A percentile compares a stretch with the other conserved stretches of the same genome.
These are phyloP conservation scores for Otocyon megalotis DNA, from an alignment of 2,113 vertebrate genomes.

Conservation along the genomic window DNA sequence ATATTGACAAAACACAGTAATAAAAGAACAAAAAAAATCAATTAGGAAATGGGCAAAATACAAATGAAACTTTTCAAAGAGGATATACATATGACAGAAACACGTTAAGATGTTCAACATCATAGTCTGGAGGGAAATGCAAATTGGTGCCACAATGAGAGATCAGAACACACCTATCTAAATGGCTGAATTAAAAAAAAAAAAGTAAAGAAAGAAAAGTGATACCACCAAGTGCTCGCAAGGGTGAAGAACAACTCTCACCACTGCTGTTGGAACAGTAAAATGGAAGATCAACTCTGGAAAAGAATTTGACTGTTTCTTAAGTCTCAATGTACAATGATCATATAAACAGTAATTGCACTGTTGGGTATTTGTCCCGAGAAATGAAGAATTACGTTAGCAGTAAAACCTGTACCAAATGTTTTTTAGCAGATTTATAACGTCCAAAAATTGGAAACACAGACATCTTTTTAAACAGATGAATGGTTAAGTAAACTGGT, in stretches of 20 bases:
- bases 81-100: background rate
- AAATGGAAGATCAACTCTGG: background rate
- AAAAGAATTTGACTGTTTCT: background rate
- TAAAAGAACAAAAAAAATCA: background rate
- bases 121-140: background rate
- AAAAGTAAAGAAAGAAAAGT: background rate
- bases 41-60: background rate
- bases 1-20: background rate
- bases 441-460: background rate
- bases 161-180: background rate
- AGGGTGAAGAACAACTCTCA: background rate
- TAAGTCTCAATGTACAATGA: background rate
- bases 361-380: background rate
- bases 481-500: background rate
- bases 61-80: background rate
- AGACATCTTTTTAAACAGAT: background rate
- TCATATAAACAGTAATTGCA: background rate
- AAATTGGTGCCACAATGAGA: background rate
- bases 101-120: background rate
- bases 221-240: background rate
- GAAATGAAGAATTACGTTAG: background rate
- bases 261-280: background rate
- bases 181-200: background rate
- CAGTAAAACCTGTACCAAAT: background rate
- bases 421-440: background rate